phyloP scores from a whole-genome alignment of 2,113 vertebrate genomes.

The Callospermophilus lateralis region DNA sequence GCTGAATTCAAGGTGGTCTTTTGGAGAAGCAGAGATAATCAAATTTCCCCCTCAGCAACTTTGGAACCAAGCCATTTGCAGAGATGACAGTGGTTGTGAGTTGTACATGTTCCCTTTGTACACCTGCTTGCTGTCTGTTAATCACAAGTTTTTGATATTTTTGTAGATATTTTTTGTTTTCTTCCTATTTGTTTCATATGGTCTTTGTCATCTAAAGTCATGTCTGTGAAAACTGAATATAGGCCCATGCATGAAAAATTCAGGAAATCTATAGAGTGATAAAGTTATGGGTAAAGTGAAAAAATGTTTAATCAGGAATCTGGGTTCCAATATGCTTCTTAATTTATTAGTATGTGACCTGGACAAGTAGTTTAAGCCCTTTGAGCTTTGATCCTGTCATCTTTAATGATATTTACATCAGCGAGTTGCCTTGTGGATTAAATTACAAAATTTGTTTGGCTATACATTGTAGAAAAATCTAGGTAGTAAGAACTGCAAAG shows the following conservation, averaged over 20 bases:
- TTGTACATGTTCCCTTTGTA: constrained; percentile 45
- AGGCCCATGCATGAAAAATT: constrained; percentile 49
- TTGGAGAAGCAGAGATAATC: constrained; percentile 81
- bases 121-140: constrained; percentile 71
- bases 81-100: constrained; percentile 72
- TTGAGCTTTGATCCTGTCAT: not conserved
- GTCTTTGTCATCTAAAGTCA: constrained; percentile 62
- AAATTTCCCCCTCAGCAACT: constrained; percentile 77
- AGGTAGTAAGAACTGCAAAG: not conserved
- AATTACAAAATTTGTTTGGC: constrained; percentile 34
- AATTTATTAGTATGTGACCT: constrained; percentile 11
- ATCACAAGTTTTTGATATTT: constrained; percentile 63
- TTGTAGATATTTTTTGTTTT: not conserved
- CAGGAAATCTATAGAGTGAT: constrained; percentile 18
- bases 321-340: constrained; percentile 10
- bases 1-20: constrained; percentile 79
- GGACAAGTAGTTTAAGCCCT: not conserved
- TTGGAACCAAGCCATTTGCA: constrained; percentile 65
- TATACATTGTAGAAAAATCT: constrained; percentile 30
- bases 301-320: constrained; percentile 55
- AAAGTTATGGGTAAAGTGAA: constrained; percentile 10
- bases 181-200: not conserved
- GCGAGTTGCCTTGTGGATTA: not conserved
- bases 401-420: not conserved
- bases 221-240: constrained; percentile 56